Conservation (phyloP, 2,888 invertebrate species). For the Rhagonycha fulva region DNA sequence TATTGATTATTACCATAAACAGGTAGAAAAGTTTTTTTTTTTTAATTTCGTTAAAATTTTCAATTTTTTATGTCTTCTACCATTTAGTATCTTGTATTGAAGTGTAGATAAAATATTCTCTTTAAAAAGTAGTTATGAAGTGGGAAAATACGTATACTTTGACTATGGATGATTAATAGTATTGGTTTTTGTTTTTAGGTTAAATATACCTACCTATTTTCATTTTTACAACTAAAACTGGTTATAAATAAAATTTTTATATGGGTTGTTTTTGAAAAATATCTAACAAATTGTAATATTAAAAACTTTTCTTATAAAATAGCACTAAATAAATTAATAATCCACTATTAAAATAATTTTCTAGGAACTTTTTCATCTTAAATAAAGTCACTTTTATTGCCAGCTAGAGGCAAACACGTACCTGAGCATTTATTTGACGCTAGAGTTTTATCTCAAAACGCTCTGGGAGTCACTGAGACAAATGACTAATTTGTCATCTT, state of each 20-base stretch:
- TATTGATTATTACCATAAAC: not conserved
- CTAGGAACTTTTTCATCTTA: conserved; percentile 14
- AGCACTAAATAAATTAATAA: conserved; percentile 6
- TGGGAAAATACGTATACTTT: not conserved
- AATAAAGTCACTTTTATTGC: conserved; percentile 37
- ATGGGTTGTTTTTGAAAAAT: not conserved
- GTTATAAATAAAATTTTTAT: no score
- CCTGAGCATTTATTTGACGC: conserved; percentile 46
- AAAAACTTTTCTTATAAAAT: not conserved
- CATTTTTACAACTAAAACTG: not conserved
- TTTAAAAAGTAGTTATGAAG: not conserved
- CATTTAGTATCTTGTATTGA: not conserved
- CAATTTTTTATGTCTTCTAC: not conserved
- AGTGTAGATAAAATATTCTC: not conserved
- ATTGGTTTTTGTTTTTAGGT: not conserved
- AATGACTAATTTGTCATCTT: conserved; percentile 42
- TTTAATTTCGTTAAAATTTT: not conserved
- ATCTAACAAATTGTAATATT: not conserved
- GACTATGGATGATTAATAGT: not conserved
- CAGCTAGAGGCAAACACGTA: conserved; percentile 42
- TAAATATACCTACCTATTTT: not conserved
- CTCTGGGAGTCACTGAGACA: conserved; percentile 37
- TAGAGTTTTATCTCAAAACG: conserved; percentile 45
- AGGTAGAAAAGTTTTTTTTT: no score
- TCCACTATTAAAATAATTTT: conserved; percentile 7